A percentile compares a stretch with the other conserved stretches of the same genome.
Evolutionary conservation across 2,113 vertebrate species (phyloP).

Genomic region (Scophthalmus maximus): DNA sequence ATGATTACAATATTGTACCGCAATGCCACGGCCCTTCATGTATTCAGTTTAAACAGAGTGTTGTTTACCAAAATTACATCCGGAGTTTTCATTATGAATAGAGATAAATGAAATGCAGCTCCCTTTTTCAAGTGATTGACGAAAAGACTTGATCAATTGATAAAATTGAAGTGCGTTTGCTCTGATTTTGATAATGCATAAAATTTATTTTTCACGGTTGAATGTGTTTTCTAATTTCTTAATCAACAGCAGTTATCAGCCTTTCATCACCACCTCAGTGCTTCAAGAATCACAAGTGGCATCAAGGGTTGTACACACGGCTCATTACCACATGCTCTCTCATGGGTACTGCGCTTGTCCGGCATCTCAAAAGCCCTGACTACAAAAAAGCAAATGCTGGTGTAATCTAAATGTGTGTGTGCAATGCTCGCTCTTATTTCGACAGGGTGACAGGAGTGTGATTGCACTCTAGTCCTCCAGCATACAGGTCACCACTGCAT

Average conservation of each 20-base stretch:
- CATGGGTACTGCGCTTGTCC: constrained; percentile 50
- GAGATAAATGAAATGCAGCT: constrained; percentile 32
- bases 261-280: constrained; percentile 65
- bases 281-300: constrained; percentile 66
- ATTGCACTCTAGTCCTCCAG: constrained; percentile 23
- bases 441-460: constrained; percentile 30
- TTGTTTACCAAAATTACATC: constrained; percentile 37
- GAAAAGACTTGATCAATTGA: constrained; percentile 56
- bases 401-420: constrained; percentile 36
- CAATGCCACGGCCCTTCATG: constrained; percentile 19
- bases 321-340: constrained; percentile 45
- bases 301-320: constrained; percentile 53
- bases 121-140: constrained; percentile 37
- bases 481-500: constrained; percentile 31
- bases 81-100: constrained; percentile 17
- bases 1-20: constrained; percentile 17
- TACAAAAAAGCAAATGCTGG: constrained; percentile 54
- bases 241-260: constrained; percentile 73
- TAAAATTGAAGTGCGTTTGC: constrained; percentile 65
- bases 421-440: constrained; percentile 45
- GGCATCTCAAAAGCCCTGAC: constrained; percentile 40
- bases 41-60: constrained; percentile 19
- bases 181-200: constrained; percentile 67
- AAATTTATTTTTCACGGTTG: constrained; percentile 74
- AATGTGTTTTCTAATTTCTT: constrained; percentile 73